Percentiles rank a stretch among this genome's conserved stretches.
Conservation (phyloP, 2,797 vertebrate species). For the Leptoclinus maculatus region DNA sequence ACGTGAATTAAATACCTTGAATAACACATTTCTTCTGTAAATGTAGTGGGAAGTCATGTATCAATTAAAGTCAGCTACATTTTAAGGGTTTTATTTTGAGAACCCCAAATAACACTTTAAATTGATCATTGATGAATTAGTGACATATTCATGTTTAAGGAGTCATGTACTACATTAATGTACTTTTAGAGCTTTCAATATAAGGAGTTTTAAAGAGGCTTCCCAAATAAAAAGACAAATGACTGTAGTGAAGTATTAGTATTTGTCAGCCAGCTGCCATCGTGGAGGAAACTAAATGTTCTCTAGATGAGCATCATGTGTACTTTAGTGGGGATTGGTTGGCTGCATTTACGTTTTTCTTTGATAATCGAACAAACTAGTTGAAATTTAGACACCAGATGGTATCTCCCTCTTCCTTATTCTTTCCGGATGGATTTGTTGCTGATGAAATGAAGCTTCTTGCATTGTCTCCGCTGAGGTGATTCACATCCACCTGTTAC, state of each 20-base stretch:
- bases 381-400: slow-evolving; percentile 7
- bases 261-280: neutral
- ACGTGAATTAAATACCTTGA: neutral
- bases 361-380: neutral
- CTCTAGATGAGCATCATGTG: neutral
- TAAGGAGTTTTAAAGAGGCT: neutral
- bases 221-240: neutral
- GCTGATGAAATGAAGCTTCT: neutral
- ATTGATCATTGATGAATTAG: neutral
- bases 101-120: neutral
- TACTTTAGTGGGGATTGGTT: neutral
- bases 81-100: neutral
- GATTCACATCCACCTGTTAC: slow-evolving; percentile 43
- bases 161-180: neutral
- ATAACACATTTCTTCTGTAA: neutral
- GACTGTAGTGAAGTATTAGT: neutral
- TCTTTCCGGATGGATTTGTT: slow-evolving; percentile 19
- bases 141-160: neutral
- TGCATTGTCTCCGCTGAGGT: slow-evolving; percentile 24
- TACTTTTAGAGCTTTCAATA: too few species aligned
- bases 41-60: neutral
- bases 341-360: neutral
- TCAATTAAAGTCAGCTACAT: neutral
- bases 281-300: neutral
- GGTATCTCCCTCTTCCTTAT: neutral